Conservation (phyloP, 1,140 invertebrate species). For the Diuraphis noxia region DNA sequence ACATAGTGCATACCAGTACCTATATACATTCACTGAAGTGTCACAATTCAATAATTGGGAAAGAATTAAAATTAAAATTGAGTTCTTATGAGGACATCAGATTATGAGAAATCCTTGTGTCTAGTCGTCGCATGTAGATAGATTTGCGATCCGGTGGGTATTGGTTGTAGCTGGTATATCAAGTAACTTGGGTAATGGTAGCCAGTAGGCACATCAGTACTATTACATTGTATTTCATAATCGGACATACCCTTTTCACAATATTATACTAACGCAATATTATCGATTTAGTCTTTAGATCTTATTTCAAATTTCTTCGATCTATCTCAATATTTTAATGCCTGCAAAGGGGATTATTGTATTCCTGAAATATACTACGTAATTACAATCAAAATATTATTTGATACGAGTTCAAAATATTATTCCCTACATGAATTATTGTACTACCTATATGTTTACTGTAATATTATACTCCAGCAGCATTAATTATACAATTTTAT, state of each 20-base stretch:
- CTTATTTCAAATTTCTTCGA: background rate
- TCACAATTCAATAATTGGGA: background rate
- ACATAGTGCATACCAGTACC: background rate
- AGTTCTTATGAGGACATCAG: background rate
- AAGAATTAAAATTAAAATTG: background rate
- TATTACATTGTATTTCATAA: background rate
- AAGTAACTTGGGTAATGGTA: background rate
- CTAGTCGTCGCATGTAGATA: background rate
- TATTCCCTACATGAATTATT: too few relatives aligned
- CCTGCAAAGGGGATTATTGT: background rate
- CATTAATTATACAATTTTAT: too few relatives aligned
- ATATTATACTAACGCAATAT: background rate
- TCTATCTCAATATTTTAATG: background rate
- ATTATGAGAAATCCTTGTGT: background rate
- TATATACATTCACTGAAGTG: background rate
- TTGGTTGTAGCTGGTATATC: background rate
- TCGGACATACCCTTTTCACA: background rate
- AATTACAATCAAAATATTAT: too few relatives aligned
- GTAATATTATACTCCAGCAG: too few relatives aligned
- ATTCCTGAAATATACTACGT: too few relatives aligned
- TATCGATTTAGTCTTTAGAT: background rate
- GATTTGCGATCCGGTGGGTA: background rate
- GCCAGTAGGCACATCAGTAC: background rate
- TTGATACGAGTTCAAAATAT: accelerated
- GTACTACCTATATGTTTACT: too few relatives aligned